phyloP scores from a whole-genome alignment of 2,888 invertebrate genomes.

The Drosophila silvestris region DNA sequence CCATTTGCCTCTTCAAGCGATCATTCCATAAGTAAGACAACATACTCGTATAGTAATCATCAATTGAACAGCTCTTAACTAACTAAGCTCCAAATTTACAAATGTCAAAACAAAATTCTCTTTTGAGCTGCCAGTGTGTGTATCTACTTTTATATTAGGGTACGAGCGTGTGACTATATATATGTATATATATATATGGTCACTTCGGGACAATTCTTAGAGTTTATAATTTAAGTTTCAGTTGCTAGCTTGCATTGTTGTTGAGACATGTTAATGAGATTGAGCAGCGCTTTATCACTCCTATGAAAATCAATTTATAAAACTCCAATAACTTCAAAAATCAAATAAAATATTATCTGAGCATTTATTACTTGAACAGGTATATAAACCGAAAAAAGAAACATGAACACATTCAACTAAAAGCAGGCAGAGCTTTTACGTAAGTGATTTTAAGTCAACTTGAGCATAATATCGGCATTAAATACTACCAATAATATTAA shows the following conservation, averaged over 20 bases:
- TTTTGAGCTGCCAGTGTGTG: constrained; percentile 5
- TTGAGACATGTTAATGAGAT: constrained; percentile 13
- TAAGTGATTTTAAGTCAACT: constrained; percentile 66
- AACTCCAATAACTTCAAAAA: constrained; percentile 15
- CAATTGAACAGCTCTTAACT: constrained; percentile 34
- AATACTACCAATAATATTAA: constrained; percentile 33
- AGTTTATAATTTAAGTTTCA: constrained; percentile 34
- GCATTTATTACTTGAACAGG: constrained; percentile 55
- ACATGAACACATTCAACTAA: constrained; percentile 24
- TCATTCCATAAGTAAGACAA: constrained; percentile 12
- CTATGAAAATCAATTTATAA: constrained; percentile 21
- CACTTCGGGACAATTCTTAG: not conserved
- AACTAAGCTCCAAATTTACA: constrained; percentile 20
- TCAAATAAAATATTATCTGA: constrained; percentile 44
- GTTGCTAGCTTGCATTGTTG: constrained; percentile 35
- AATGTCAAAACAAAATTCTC: not conserved
- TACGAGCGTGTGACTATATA: constrained; percentile 20
- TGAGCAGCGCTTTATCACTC: constrained; percentile 31
- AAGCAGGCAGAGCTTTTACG: constrained; percentile 56
- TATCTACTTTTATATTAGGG: constrained; percentile 40
- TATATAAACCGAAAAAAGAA: constrained; percentile 31
- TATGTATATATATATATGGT: not conserved
- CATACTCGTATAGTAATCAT: constrained; percentile 7
- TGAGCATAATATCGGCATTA: constrained; percentile 39
- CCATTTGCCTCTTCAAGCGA: constrained; percentile 16